These are phyloP conservation scores for Zootermopsis nevadensis DNA, from an alignment of 2,888 invertebrate genomes.

Conservation along the genomic window DNA sequence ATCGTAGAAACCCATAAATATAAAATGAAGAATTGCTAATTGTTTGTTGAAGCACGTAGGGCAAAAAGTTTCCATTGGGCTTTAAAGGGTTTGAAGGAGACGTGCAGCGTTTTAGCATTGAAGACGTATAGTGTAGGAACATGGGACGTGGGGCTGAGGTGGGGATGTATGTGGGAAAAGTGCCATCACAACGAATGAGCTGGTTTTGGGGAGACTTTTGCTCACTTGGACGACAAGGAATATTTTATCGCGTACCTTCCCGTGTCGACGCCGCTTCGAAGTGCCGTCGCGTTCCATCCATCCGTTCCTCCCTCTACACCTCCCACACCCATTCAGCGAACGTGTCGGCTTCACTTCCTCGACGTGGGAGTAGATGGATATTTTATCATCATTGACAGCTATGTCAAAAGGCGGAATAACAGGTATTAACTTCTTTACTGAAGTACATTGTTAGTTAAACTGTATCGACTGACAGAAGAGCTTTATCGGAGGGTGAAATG, in stretches of 20 bases:
- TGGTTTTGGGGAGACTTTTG: not conserved
- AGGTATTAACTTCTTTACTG: not conserved
- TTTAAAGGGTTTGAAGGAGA: too few relatives aligned
- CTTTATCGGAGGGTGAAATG: too few relatives aligned
- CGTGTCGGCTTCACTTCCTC: not conserved
- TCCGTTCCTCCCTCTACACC: not conserved
- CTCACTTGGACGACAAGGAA: not conserved
- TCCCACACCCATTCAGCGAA: not conserved
- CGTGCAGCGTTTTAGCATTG: not conserved
- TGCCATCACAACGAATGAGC: slow-evolving; percentile 17
- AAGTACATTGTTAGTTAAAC: too few relatives aligned
- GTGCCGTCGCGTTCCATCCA: not conserved
- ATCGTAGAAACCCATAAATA: too few relatives aligned
- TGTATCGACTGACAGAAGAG: too few relatives aligned
- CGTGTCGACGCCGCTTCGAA: not conserved
- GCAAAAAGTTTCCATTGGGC: too few relatives aligned
- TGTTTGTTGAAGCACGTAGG: too few relatives aligned
- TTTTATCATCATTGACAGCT: slow-evolving; percentile 12
- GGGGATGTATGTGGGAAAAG: slow-evolving; percentile 5
- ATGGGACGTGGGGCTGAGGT: not conserved
- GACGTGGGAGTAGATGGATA: slow-evolving; percentile 8
- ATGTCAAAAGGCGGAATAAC: not conserved
- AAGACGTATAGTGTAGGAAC: not conserved
- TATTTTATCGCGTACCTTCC: slow-evolving; percentile 31
- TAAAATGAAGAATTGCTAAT: too few relatives aligned